Evolutionary conservation across 2,113 vertebrate species (phyloP), one percentile per base, ranked within the genome.

Genomic region (Gadus chalcogrammus): DNA sequence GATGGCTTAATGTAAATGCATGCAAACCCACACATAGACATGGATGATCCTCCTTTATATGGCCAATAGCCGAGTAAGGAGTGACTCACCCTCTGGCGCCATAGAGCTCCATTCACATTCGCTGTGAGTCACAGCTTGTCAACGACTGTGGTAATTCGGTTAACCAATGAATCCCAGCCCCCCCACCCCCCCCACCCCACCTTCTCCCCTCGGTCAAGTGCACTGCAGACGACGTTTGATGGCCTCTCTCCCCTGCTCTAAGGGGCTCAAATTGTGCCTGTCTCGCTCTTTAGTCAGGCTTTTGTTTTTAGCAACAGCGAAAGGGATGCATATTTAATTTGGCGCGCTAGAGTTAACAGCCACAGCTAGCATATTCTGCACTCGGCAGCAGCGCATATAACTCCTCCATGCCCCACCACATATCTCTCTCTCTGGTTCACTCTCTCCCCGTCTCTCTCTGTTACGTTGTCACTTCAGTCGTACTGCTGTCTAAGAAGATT

Each of bases 141-240:
- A 62, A 61, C 55, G 70, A 48, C 74, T 67, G 62, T 64, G 68
- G 61, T 71, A 68, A 69, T 72, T 65, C 73, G 66, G 74, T 81
- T 63, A 69, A 18, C 12, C 42, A 61, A 61, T 22, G 6, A 4
- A 35, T 35, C 6, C 70, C 80, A 72, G 70, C 79, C 75, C 69
- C 78, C 71, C 58, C 62, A 79, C 61, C 22, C n/a, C 53, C 24
- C 42, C 42, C 42, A 11, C 42, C 42, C 76, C 72, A 58, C 62
- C 55, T 71, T 70, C 67, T 61, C 52, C 71, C 85, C 58, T 61
- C 27, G 65, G 63, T 15, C 1, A 82, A 84, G 74, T 81, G 76
- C 70, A 68, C 68, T 69, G 61, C 67, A 66, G 61, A 67, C 71
- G 65, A 68, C 73, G 75, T 80, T 66, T 58, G 27, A 75, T 35